phyloP scores from a whole-genome alignment of 2,113 vertebrate species.

The Pomatorhinus ruficollis region DNA sequence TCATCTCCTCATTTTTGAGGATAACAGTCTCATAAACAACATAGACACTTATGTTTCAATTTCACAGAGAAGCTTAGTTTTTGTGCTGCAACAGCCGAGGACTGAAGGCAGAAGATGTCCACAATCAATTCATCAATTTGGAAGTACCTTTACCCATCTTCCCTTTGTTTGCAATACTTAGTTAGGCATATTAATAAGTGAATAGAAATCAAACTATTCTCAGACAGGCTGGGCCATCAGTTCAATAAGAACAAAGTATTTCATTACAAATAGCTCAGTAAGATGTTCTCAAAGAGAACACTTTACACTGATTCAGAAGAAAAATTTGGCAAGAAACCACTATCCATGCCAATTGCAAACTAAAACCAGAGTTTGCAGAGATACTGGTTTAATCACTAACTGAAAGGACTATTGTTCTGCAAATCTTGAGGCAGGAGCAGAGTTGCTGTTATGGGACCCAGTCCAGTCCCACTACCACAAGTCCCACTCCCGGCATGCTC shows the following conservation, averaged over 20 bases:
- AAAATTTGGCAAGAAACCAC: not conserved
- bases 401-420: not conserved
- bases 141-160: not conserved
- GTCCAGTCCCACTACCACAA: not conserved
- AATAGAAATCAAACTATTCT: not conserved
- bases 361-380: not conserved
- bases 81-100: not conserved
- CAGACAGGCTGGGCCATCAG: not conserved
- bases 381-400: not conserved
- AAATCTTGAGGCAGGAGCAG: not conserved
- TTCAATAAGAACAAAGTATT: not conserved
- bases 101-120: not conserved
- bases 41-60: not conserved
- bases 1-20: not conserved
- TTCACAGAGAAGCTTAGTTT: not conserved
- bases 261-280: not conserved
- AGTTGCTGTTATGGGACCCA: not conserved
- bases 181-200: not conserved
- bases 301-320: not conserved
- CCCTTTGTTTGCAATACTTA: not conserved
- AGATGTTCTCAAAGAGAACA: not conserved
- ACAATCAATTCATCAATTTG: not conserved
- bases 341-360: not conserved
- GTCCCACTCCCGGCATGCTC: accelerated
- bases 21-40: not conserved